These are phyloP conservation scores for Drosophila parabipectinata DNA, from an alignment of 1,140 invertebrate genomes.

Conservation along the genomic window DNA sequence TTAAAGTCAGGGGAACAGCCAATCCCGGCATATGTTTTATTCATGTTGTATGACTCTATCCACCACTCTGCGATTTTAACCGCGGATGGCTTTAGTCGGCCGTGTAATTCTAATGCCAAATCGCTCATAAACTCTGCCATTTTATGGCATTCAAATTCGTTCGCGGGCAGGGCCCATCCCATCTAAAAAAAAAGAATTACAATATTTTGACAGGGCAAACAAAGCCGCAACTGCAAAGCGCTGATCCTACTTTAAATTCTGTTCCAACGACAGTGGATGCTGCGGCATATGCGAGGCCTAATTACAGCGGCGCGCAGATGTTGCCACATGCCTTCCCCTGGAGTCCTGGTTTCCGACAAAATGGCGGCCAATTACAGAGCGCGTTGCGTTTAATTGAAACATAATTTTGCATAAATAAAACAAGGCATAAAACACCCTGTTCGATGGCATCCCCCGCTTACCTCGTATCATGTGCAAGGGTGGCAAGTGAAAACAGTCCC, in stretches of 20 bases:
- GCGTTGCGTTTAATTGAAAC: slow-evolving; percentile 82
- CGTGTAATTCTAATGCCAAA: slow-evolving; percentile 67
- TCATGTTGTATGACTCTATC: slow-evolving; percentile 14
- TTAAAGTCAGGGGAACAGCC: slow-evolving; percentile 22
- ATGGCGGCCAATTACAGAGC: slow-evolving; percentile 72
- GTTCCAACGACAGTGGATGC: slow-evolving; percentile 32
- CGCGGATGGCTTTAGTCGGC: slow-evolving; percentile 49
- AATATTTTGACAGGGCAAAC: slow-evolving; percentile 78
- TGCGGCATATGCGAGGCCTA: slow-evolving; percentile 73
- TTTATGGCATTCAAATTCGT: slow-evolving; percentile 71
- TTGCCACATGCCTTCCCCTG: slow-evolving; percentile 31
- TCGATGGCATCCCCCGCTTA: slow-evolving; percentile 29
- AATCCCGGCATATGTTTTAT: slow-evolving; percentile 41
- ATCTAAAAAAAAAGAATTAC: slow-evolving; percentile 49
- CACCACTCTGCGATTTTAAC: slow-evolving; percentile 18
- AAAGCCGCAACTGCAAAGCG: slow-evolving; percentile 62
- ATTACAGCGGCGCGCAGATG: slow-evolving; percentile 76
- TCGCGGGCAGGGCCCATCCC: slow-evolving; percentile 36
- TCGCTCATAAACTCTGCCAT: slow-evolving; percentile 56
- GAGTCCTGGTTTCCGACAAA: slow-evolving; percentile 30
- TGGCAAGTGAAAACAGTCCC: slow-evolving; percentile 62
- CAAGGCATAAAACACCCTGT: slow-evolving; percentile 81
- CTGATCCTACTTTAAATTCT: slow-evolving; percentile 81
- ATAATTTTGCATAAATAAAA: slow-evolving; percentile 84
- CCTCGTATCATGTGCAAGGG: slow-evolving; percentile 46